Evolutionary conservation across 1,140 invertebrate genomes (phyloP).

Genomic region (Sycophaga agraensis): DNA sequence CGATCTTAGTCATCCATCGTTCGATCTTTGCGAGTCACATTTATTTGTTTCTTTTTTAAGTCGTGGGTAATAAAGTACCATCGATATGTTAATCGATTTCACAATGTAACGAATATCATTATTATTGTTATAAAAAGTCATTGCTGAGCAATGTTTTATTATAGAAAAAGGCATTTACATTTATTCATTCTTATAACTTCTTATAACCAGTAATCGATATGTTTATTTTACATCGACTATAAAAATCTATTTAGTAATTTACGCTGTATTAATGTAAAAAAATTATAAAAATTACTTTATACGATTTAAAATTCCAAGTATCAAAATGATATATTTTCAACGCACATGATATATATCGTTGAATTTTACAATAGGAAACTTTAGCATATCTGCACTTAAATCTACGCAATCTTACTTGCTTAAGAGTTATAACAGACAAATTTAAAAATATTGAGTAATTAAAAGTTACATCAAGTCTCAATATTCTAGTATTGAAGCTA

Average conservation of each 20-base stretch:
- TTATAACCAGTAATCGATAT: constrained; percentile 9
- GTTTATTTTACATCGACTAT: constrained; percentile 3
- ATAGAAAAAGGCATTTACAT: constrained; percentile 34
- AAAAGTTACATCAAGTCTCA: too few species aligned
- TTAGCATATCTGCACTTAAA: too few species aligned
- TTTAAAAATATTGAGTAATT: too few species aligned
- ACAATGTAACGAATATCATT: constrained; percentile 38
- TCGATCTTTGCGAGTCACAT: constrained; percentile 18
- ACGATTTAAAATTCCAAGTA: constrained; percentile 5
- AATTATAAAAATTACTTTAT: constrained; percentile 10
- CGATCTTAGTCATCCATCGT: constrained; percentile 15
- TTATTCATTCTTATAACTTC: constrained; percentile 16
- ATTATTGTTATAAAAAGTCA: constrained; percentile 43
- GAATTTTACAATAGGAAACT: too few species aligned
- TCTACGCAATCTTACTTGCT: too few species aligned
- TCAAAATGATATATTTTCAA: background rate
- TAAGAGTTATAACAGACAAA: too few species aligned
- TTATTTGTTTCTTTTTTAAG: constrained; percentile 32
- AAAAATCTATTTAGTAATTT: constrained; percentile 15
- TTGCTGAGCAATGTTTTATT: constrained; percentile 44
- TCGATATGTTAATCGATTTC: constrained; percentile 41
- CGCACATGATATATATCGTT: too few species aligned
- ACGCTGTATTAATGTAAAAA: constrained; percentile 12
- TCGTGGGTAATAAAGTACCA: constrained; percentile 37
- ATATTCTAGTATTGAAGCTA: too few species aligned